Base-by-base conservation (phyloP, 2,113 vertebrate genomes). In the Odontophorus gujanensis region DNA sequence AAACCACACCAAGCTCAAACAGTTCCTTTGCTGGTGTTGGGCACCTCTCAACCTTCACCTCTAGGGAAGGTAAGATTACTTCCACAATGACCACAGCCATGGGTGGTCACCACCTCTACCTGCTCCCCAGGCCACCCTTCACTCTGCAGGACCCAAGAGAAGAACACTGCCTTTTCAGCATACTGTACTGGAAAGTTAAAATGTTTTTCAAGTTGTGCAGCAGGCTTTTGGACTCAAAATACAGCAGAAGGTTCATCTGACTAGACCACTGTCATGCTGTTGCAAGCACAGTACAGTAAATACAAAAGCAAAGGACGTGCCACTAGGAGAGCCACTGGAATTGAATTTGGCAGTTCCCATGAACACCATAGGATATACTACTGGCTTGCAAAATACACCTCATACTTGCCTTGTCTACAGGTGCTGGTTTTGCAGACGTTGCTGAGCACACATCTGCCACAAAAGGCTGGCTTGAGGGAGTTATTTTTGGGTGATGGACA, bases 141-240 rank as follows among this genome's bases (percentile, higher is more conserved):
- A 28, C 43, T 3, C 28, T 20, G 82, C 74, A 50, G 59, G 50
- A 38, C 67, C 15, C 0, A 7, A 48, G 40, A 16, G 26, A 62
- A 3, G 30, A 30, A 21, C 53, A 47, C 5, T 40, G 30, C 4
- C 57, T 47, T 32, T 32, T 24, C 90, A 91, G 67, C 62, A 5
- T 1, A 12, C 19, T 7, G 34, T 25, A 57, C n/a, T 43, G 17
- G 5, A 48, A 42, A 42, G 14, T 21, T n/a, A 40, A 65, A 51
- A 2, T 0, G 0, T 4, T 40, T 53, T 6, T 40, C 51, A 28
- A 78, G 71, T 36, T 13, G n/a, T 4, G 0, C 61, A 28, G 4
- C 3, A 47, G 50, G 81, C 42, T 53, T 15, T 51, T 20, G 72
- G 34, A 24, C 72, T 80, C 87, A 25, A 25, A 25, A 55, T 6